Percentiles rank a stretch among this genome's conserved stretches.
phyloP scores from a whole-genome alignment of 2,113 vertebrate species.

The Seriola rivoliana region DNA sequence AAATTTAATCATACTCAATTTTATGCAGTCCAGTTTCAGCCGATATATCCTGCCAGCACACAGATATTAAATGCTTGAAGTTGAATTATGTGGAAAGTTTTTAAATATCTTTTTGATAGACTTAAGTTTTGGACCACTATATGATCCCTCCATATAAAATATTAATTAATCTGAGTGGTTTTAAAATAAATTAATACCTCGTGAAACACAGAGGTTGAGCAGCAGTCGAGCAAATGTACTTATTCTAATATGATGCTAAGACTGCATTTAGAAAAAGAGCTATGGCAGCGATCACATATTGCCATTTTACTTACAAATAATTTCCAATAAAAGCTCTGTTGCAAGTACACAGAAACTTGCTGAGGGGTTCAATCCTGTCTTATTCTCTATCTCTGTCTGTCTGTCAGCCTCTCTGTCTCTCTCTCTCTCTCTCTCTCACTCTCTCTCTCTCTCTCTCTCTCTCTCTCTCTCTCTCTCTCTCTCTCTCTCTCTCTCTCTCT shows the following conservation, averaged over 20 bases:
- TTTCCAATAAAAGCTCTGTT: slow-evolving; percentile 35
- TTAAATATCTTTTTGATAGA: slow-evolving; percentile 58
- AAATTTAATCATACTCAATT: slow-evolving; percentile 81
- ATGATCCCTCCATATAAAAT: slow-evolving; percentile 33
- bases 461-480: too few relatives aligned
- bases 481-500: too few relatives aligned
- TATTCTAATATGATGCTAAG: neutral
- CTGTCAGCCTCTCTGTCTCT: too few relatives aligned
- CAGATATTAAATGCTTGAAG: slow-evolving; percentile 34
- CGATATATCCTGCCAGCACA: slow-evolving; percentile 60
- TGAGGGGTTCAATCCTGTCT: slow-evolving; percentile 10
- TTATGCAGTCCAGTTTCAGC: slow-evolving; percentile 68
- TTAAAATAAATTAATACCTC: slow-evolving; percentile 38
- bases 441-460: neutral
- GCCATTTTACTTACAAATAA: slow-evolving; percentile 40
- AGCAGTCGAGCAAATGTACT: slow-evolving; percentile 4
- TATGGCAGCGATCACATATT: slow-evolving; percentile 18
- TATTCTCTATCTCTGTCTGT: neutral
- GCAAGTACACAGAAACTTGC: slow-evolving; percentile 32
- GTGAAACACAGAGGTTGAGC: slow-evolving; percentile 36
- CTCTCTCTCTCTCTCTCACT: too few relatives aligned
- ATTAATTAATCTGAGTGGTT: slow-evolving; percentile 52
- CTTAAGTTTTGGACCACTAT: slow-evolving; percentile 1
- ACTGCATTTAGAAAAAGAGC: slow-evolving; percentile 40
- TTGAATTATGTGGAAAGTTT: slow-evolving; percentile 66